phyloP scores from a whole-genome alignment of 2,888 invertebrate species.

The Mythimna pallens region DNA sequence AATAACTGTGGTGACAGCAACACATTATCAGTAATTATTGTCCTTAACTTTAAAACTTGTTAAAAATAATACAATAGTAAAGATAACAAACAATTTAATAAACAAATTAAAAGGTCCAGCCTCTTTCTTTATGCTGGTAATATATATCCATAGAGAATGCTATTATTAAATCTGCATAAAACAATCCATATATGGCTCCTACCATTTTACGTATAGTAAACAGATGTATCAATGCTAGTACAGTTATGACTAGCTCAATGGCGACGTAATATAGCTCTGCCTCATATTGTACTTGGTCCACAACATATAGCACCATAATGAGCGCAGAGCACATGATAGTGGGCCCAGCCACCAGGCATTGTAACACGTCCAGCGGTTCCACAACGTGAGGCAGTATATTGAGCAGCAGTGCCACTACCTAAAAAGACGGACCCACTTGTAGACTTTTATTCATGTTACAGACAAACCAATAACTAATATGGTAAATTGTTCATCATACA shows the following conservation, averaged over 20 bases:
- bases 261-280: slow-evolving; percentile 82
- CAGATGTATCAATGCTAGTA: slow-evolving; percentile 72
- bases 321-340: slow-evolving; percentile 84
- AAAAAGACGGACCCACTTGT: slow-evolving; percentile 79
- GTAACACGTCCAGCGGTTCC: slow-evolving; percentile 78
- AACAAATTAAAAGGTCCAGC: slow-evolving; percentile 74
- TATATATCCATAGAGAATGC: slow-evolving; percentile 81
- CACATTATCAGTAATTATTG: slow-evolving; percentile 54
- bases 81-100: slow-evolving; percentile 60
- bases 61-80: slow-evolving; percentile 63
- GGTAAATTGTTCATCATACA: slow-evolving; percentile 1
- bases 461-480: slow-evolving; percentile 26
- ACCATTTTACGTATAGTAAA: slow-evolving; percentile 73
- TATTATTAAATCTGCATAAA: slow-evolving; percentile 84
- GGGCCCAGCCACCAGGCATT: slow-evolving; percentile 83
- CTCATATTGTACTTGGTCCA: slow-evolving; percentile 85
- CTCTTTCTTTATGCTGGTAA: slow-evolving; percentile 82
- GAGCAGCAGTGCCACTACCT: slow-evolving; percentile 87
- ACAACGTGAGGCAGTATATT: slow-evolving; percentile 85
- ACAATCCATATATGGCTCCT: slow-evolving; percentile 83
- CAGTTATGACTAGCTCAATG: slow-evolving; percentile 74
- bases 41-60: slow-evolving; percentile 6
- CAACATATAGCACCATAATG: slow-evolving; percentile 84
- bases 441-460: slow-evolving; percentile 49
- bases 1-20: slow-evolving; percentile 32